phyloP scores from a whole-genome alignment of 2,888 invertebrate species.

The Pocota personata region DNA sequence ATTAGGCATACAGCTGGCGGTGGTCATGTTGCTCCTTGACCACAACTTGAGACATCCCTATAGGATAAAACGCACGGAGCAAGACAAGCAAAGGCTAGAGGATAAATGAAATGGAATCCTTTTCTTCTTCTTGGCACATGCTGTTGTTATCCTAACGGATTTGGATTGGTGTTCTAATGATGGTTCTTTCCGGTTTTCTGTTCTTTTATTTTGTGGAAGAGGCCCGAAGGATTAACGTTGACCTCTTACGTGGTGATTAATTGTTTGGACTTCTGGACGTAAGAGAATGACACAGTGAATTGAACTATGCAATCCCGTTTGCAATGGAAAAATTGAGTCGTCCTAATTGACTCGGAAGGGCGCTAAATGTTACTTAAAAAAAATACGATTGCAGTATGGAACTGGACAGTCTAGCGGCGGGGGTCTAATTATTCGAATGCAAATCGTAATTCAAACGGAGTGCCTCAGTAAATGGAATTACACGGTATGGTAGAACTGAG shows the following conservation, averaged over 20 bases:
- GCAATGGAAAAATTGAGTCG: slow-evolving; percentile 44
- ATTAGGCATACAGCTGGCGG: slow-evolving; percentile 58
- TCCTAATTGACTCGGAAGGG: slow-evolving; percentile 65
- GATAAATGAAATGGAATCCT: slow-evolving; percentile 46
- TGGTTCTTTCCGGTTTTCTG: slow-evolving; percentile 63
- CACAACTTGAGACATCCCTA: slow-evolving; percentile 66
- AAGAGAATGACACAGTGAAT: not conserved
- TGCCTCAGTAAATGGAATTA: slow-evolving; percentile 7
- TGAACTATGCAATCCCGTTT: not conserved
- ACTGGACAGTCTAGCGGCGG: slow-evolving; percentile 15
- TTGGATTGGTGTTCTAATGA: slow-evolving; percentile 46
- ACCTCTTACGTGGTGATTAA: slow-evolving; percentile 52
- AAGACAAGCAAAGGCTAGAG: not conserved
- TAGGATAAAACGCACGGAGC: not conserved
- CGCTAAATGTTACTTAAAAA: slow-evolving; percentile 57
- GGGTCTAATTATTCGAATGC: slow-evolving; percentile 34
- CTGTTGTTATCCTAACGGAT: slow-evolving; percentile 59
- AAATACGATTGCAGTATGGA: slow-evolving; percentile 25
- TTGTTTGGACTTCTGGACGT: slow-evolving; percentile 63
- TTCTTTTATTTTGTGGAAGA: slow-evolving; percentile 9
- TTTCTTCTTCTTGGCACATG: slow-evolving; percentile 60
- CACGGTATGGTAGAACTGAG: not conserved
- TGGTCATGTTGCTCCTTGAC: slow-evolving; percentile 51
- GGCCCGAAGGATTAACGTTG: slow-evolving; percentile 25
- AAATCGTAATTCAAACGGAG: slow-evolving; percentile 8